Conservation (phyloP, 2,888 invertebrate species). For the Hirudinaria manillensis region DNA sequence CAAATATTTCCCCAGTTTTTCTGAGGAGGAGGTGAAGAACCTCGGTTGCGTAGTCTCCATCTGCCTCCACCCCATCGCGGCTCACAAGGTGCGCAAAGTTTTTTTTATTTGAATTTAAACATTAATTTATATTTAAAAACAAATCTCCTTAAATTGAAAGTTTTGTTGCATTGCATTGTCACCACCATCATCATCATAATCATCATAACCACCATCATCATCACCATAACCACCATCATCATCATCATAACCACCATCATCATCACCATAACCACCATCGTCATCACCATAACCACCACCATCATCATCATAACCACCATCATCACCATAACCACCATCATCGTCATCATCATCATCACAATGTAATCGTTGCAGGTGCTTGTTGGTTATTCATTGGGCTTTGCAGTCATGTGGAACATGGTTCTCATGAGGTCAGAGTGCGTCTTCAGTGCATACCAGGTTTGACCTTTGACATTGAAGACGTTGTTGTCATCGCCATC, state of each 20-base stretch:
- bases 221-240: background rate
- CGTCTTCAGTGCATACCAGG: conserved; percentile 53
- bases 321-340: too few relatives aligned
- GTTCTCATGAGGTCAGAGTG: conserved; percentile 49
- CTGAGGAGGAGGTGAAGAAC: conserved; percentile 8
- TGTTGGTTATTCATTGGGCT: conserved; percentile 88
- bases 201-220: too few relatives aligned
- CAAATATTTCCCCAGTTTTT: conserved; percentile 24
- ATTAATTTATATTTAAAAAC: background rate
- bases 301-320: too few relatives aligned
- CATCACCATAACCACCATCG: too few relatives aligned
- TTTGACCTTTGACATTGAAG: conserved; percentile 34
- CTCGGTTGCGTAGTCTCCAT: conserved; percentile 26
- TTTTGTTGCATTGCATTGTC: too few relatives aligned
- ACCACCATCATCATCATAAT: too few relatives aligned
- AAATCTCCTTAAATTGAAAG: too few relatives aligned
- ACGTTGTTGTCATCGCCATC: background rate
- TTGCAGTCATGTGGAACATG: conserved; percentile 82
- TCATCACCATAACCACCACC: background rate
- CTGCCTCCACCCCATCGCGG: background rate
- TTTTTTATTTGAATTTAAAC: background rate
- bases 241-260: too few relatives aligned
- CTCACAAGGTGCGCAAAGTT: conserved; percentile 15
- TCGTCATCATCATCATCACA: background rate
- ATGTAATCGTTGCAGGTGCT: conserved; percentile 57